Evolutionary conservation across 2,113 vertebrate species (phyloP), one percentile per base, ranked within the genome.

Genomic region (Urocynchramus pylzowi): DNA sequence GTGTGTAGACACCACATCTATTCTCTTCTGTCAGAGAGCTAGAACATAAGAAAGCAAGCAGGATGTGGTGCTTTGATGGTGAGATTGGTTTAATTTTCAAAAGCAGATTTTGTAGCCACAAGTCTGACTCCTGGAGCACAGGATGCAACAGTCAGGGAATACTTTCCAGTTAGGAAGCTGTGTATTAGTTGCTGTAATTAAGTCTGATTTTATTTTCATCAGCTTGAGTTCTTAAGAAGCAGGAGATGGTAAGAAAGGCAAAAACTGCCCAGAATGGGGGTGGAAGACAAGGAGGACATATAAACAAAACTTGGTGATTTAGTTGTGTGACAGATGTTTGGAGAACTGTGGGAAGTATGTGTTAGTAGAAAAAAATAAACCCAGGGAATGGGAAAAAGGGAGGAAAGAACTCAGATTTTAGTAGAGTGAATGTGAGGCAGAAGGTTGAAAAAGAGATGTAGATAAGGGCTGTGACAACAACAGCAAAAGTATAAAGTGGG

Each of bases 31-130:
- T 60, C 49, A 33, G 47, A 12, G 16, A 93, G 45, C 35, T 75
- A 15, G 61, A 82, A 35, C 68, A 33, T 70, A 73, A 60, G 33
- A 78, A 94, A 64, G 57, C n/a, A 33, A 45, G 74, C 57, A 89
- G 77, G 69, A 93, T 94, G 65, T 67, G 42, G 47, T 81, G 53
- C 61, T 89, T 85, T n/a, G 44, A 24, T 82, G 73, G 35, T 26
- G 39, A 71, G 44, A 45, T 35, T 30, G 53, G 35, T 78, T 82
- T 91, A 76, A 84, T 75, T 95, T 93, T 95, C 81, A 77, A 86
- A 90, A 74, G 71, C 2, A 2, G 69, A 79, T 88, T 94, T 93
- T 61, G n/a, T 50, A 77, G 69, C 82, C 31, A 26, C 47, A 54
- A 78, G 47, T 39, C 22, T 78, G 33, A 67, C 49, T 92, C 44